Conservation (phyloP, 2,797 vertebrate species). For the Acanthopagrus latus region DNA sequence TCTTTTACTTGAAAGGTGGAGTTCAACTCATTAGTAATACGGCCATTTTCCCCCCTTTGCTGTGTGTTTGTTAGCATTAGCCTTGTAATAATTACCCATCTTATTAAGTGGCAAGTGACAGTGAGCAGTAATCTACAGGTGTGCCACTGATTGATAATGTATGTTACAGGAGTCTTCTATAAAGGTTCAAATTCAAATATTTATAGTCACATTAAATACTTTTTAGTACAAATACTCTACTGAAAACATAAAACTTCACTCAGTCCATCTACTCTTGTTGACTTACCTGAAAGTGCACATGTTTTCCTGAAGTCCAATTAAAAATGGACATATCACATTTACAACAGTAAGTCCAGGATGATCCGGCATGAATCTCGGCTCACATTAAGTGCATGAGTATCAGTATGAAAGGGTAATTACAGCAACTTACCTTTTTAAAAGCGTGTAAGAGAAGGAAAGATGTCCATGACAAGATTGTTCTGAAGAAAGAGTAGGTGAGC, state of each 20-base stretch:
- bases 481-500: no score
- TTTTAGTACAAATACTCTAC: not conserved
- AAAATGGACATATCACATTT: not conserved
- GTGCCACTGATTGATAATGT: not conserved
- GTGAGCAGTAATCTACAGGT: not conserved
- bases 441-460: no score
- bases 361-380: not conserved
- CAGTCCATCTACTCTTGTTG: not conserved
- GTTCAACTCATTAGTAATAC: constrained; percentile 34
- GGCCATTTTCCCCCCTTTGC: not conserved
- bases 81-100: not conserved
- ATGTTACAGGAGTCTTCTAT: no score
- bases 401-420: not conserved
- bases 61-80: constrained; percentile 9
- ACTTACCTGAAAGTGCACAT: not conserved
- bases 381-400: not conserved
- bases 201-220: not conserved
- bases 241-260: not conserved
- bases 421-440: no score
- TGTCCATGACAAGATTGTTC: no score
- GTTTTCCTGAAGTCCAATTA: not conserved
- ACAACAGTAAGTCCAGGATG: not conserved
- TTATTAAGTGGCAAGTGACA: constrained; percentile 8
- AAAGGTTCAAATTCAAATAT: not conserved
- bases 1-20: not conserved